Evolutionary conservation across 2,797 vertebrate genomes (phyloP).

Genomic region (Toxotes lorentzi): DNA sequence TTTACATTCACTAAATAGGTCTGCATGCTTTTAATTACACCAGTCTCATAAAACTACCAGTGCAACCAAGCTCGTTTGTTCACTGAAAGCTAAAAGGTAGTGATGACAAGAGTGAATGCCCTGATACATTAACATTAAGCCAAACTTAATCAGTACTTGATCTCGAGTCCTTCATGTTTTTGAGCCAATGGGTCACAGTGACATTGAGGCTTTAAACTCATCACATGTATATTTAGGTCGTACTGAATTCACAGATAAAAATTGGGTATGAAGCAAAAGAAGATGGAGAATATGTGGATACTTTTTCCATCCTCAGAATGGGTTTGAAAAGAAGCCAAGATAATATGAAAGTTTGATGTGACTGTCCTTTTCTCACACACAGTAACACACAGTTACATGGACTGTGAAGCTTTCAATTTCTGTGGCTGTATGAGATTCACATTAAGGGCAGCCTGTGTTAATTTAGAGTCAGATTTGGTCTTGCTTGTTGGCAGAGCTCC

Average conservation of each 20-base stretch:
- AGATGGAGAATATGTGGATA: neutral
- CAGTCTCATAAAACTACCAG: neutral
- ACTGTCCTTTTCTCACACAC: neutral
- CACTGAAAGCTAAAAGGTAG: neutral
- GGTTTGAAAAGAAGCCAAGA: slow-evolving; percentile 5
- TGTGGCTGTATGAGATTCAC: slow-evolving; percentile 22
- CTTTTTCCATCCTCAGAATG: neutral
- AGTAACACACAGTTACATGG: slow-evolving; percentile 4
- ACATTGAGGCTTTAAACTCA: neutral
- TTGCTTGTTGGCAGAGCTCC: slow-evolving; percentile 29
- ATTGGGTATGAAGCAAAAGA: neutral
- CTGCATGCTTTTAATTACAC: neutral
- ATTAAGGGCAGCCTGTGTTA: slow-evolving; percentile 24
- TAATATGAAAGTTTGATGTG: neutral
- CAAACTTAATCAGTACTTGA: neutral
- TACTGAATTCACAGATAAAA: neutral
- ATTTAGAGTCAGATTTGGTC: slow-evolving; percentile 33
- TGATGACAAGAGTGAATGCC: neutral
- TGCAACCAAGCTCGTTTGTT: neutral
- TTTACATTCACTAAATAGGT: neutral
- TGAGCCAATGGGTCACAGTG: neutral
- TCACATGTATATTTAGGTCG: neutral
- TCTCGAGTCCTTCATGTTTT: neutral
- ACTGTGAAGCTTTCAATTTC: slow-evolving; percentile 15
- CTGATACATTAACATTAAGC: neutral